phyloP scores from a whole-genome alignment of 2,888 invertebrate genomes.

The Coelinius sp. region DNA sequence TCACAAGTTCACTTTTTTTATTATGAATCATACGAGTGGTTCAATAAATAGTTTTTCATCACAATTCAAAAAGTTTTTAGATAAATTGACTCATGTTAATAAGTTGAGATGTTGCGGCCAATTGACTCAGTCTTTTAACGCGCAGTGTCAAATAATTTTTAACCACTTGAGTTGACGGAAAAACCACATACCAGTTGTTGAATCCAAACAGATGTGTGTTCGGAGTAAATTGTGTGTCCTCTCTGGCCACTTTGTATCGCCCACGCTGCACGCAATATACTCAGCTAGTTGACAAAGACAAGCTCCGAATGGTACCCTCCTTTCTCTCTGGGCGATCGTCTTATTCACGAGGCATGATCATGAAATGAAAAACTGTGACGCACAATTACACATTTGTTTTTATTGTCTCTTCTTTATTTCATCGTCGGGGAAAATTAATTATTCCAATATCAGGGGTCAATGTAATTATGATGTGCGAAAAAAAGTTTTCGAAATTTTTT shows the following conservation, averaged over 20 bases:
- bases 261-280: neutral
- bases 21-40: no score
- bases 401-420: neutral
- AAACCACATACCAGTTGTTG: neutral
- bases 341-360: constrained; percentile 3
- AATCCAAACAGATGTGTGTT: neutral
- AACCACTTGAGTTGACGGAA: neutral
- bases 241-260: neutral
- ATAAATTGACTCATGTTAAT: no score
- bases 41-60: no score
- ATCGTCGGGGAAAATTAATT: neutral
- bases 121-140: neutral
- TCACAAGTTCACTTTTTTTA: no score
- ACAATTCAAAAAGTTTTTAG: no score
- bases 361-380: neutral
- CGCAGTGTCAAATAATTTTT: neutral
- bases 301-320: neutral
- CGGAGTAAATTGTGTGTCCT: neutral
- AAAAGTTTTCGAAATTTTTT: neutral
- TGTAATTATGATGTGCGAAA: neutral
- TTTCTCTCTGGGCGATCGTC: neutral
- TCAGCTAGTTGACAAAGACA: constrained; percentile 1
- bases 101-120: no score
- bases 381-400: neutral
- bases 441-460: neutral